These are phyloP conservation scores for Ispidina lecontei DNA, from an alignment of 2,797 vertebrate genomes.

Conservation along the genomic window DNA sequence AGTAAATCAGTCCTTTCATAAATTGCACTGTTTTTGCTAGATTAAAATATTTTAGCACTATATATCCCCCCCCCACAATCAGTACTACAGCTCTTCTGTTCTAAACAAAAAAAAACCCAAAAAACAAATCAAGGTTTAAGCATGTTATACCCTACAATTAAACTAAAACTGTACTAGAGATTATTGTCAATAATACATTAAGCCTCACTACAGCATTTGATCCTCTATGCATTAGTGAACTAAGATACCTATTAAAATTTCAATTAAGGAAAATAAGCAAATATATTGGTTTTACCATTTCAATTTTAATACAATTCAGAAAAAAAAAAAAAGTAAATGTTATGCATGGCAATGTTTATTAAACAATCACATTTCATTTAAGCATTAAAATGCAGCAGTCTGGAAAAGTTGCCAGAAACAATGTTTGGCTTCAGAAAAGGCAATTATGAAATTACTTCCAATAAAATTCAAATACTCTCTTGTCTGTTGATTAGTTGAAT, in stretches of 20 bases:
- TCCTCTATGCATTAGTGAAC: neutral
- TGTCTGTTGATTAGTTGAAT: constrained; percentile 69
- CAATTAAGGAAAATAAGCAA: constrained; percentile 66
- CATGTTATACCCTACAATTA: neutral
- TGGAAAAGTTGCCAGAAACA: constrained; percentile 72
- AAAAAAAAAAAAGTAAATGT: constrained; percentile 62
- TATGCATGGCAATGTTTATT: constrained; percentile 71
- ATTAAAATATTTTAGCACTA: neutral
- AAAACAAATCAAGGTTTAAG: neutral
- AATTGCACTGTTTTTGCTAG: neutral
- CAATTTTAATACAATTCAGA: constrained; percentile 71
- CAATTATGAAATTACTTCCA: constrained; percentile 64
- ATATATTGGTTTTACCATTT: constrained; percentile 55
- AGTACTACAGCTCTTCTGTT: neutral
- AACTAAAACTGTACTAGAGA: neutral
- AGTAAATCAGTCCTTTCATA: neutral
- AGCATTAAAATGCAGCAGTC: constrained; percentile 68
- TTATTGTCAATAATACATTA: neutral
- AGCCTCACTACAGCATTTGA: neutral
- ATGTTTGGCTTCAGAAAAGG: constrained; percentile 71
- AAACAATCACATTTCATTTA: constrained; percentile 76
- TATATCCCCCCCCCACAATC: neutral
- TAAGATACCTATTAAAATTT: neutral
- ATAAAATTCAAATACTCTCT: constrained; percentile 62
- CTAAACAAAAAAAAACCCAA: neutral